Base-by-base conservation (phyloP, 2,113 vertebrate species). In the Dascyllus trimaculatus region DNA sequence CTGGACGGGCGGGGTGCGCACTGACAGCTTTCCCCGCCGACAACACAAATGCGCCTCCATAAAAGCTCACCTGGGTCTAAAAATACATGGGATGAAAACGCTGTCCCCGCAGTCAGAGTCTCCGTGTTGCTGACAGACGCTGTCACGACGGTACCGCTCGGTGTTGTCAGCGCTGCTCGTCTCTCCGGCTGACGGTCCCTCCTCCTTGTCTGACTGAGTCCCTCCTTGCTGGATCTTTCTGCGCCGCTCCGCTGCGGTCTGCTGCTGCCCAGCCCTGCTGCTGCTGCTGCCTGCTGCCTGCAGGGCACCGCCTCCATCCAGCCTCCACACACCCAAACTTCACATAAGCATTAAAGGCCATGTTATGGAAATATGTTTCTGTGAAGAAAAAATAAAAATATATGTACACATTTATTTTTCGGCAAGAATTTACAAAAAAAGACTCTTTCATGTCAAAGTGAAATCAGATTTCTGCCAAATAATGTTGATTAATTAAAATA, bases 21-120 rank as follows among this genome's bases (percentile, higher is more conserved):
- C n/a, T 58, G 86, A 80, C 88, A 69, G 87, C 65, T 10, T 54
- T 46, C 56, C 49, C 49, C 21, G 9, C 48, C 56, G 18, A 60
- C 60, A 46, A 68, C 87, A 61, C 53, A 24, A 73, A 74, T 38
- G 19, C 1, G 59, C 49, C 26, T 48, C 43, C 15, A 35, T 25
- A 21, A 38, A 60, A 6, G 11, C 91, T 94, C 83, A 95, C 94
- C 93, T 90, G 84, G 60, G 32, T 83, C 85, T 92, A 92, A 26
- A 75, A 86, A 87, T 22, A 82, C 88, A 89, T 91, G 75, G 66
- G 86, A 45, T 71, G 64, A 81, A 80, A 58, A 68, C 26, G 71
- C 74, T 0, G 71, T 18, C 52, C 57, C 67, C 24, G 13, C 52
- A 25, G n/a, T n/a, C n/a, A n/a, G 14, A 45, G 66, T 77, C 4